Percentiles rank a stretch among this genome's conserved stretches.
These are phyloP conservation scores for Oegoconia quadripuncta DNA, from an alignment of 2,888 invertebrate species.

Conservation along the genomic window DNA sequence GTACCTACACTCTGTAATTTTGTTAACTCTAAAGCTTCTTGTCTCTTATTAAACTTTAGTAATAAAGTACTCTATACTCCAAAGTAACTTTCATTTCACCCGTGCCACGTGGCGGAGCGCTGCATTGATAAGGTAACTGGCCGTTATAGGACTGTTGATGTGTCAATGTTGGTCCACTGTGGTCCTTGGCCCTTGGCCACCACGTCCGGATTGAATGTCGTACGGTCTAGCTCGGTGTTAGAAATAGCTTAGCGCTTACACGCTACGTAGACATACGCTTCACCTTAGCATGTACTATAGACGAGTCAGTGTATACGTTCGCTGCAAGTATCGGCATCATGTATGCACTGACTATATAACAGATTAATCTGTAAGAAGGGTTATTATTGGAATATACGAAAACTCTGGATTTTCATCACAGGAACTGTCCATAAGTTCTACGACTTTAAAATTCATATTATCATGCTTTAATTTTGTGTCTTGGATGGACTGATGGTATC, in stretches of 20 bases:
- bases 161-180: conserved; percentile 55
- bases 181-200: conserved; percentile 23
- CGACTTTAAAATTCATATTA: too few species aligned
- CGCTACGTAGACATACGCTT: neutral
- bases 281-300: conserved; percentile 5
- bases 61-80: conserved; percentile 77
- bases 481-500: too few species aligned
- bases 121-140: conserved; percentile 67
- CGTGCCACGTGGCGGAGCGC: conserved; percentile 66
- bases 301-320: conserved; percentile 7
- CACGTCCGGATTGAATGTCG: conserved; percentile 54
- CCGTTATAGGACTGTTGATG: conserved; percentile 44
- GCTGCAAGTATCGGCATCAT: neutral
- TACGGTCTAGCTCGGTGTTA: conserved; percentile 65
- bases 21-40: conserved; percentile 60
- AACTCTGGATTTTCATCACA: too few species aligned
- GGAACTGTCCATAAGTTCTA: too few species aligned
- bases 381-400: too few species aligned
- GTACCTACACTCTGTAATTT: conserved; percentile 41
- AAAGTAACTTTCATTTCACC: conserved; percentile 77
- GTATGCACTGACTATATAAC: conserved; percentile 13
- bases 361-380: too few species aligned
- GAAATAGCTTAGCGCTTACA: conserved; percentile 49
- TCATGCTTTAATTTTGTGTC: too few species aligned
- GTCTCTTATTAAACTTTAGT: conserved; percentile 66